Evolutionary conservation across 2,888 invertebrate species (phyloP), one percentile per base, ranked within the genome.

Genomic region (Philereme vetulata): DNA sequence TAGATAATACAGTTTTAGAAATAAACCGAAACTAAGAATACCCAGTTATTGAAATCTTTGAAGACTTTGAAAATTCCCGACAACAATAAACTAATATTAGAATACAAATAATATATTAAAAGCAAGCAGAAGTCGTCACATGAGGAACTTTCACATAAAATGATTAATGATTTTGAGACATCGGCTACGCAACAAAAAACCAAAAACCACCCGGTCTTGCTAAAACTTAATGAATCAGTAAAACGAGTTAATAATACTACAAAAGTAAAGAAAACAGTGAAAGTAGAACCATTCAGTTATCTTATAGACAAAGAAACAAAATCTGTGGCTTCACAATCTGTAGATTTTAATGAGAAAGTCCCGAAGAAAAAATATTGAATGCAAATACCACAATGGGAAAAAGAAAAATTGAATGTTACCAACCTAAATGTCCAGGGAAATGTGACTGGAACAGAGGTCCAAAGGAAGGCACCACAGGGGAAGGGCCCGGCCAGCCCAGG

Each of bases 371-470:
- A 38, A 38, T 38, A 6, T 4, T 38, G 38, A 1, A 38, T 38
- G 7, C 3, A 36, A 36, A 36, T 6, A 36, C 21, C 21, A 38
- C 6, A 38, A 38, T 38, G 7, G 10, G 5, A n/a, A 10, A 42
- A 42, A 10, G 10, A 42, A 47, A 36, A 43, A 21, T 38, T 48
- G 11, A 42, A 42, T 42, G 32, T 10, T 51, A 62, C 46, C 44
- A 51, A 60, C 61, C 61, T 61, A 62, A 57, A 54, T 62, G 57
- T 6, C 62, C 62, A 21, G 62, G 34, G 46, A 60, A 62, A 45
- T 49, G 94, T 67, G 95, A 94, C 74, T 95, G 95, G 85, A 95
- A 95, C 72, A 95, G 90, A 21, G 95, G 94, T 62, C 94, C 94
- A 65, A 93, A 94, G 21, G 94, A 93, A 43, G 94, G 93, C 78